A percentile compares a stretch with the other conserved stretches of the same genome.
phyloP scores from a whole-genome alignment of 2,113 vertebrate genomes.

The Otus sunia region DNA sequence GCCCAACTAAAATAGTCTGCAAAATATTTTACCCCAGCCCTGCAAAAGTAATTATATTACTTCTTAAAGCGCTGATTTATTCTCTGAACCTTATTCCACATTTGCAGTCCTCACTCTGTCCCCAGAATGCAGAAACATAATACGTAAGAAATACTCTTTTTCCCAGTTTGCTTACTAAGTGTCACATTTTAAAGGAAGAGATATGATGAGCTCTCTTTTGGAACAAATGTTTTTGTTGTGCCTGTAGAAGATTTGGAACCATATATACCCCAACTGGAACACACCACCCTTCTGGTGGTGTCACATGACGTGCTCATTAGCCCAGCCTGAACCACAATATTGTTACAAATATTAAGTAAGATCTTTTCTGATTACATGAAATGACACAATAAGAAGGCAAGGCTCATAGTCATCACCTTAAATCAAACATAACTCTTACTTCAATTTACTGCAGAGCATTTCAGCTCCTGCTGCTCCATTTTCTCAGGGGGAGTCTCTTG shows the following conservation, averaged over 20 bases:
- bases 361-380: background rate
- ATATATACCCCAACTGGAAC: background rate
- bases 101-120: background rate
- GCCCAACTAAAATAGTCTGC: background rate
- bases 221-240: background rate
- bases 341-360: no score
- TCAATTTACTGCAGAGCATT: background rate
- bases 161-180: background rate
- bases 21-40: background rate
- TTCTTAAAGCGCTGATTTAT: background rate
- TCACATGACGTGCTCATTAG: rapidly evolving
- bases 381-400: background rate
- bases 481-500: background rate
- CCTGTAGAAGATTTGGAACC: background rate
- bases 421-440: background rate
- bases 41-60: background rate
- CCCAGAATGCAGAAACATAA: background rate
- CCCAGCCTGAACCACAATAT: background rate
- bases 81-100: background rate
- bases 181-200: background rate
- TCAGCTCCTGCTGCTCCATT: background rate
- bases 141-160: background rate
- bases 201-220: background rate
- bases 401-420: background rate
- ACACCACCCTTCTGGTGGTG: background rate